phyloP scores from a whole-genome alignment of 2,888 invertebrate species.

The Acrobasis consociella region DNA sequence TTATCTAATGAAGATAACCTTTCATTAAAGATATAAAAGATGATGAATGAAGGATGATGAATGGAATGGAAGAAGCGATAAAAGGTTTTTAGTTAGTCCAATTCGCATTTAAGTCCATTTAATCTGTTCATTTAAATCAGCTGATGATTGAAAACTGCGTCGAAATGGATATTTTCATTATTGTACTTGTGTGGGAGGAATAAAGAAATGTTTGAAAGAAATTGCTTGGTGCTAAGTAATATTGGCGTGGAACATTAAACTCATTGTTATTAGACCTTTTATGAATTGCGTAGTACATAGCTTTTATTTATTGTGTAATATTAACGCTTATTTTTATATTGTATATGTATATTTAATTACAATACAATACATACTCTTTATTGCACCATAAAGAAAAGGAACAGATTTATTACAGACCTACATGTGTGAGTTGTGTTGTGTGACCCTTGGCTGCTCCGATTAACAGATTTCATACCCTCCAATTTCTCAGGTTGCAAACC shows the following conservation, averaged over 20 bases:
- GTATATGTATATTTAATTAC: too few species aligned
- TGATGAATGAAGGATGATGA: background rate
- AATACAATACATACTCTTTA: too few species aligned
- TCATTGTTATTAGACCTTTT: background rate
- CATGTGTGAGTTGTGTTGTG: too few species aligned
- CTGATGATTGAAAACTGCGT: conserved; percentile 4
- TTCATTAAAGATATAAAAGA: conserved; percentile 3
- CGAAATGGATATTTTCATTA: background rate
- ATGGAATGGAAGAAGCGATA: conserved; percentile 4
- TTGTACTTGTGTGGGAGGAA: conserved; percentile 8
- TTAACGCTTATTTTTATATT: background rate
- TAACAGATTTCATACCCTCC: too few species aligned
- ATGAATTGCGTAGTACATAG: background rate
- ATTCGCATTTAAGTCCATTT: background rate
- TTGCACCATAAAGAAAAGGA: too few species aligned
- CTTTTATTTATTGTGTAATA: conserved; percentile 1
- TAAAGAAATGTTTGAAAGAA: conserved; percentile 1
- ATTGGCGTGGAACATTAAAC: conserved; percentile 14
- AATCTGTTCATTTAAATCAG: conserved; percentile 5
- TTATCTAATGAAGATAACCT: conserved; percentile 5
- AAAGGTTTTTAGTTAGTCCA: conserved; percentile 8
- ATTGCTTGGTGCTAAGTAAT: conserved; percentile 1
- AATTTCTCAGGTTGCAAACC: too few species aligned
- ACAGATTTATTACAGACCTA: too few species aligned
- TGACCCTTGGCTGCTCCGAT: too few species aligned